A percentile compares a stretch with the other conserved stretches of the same genome.
phyloP scores from a whole-genome alignment of 2,113 vertebrate genomes.

The Ia io region DNA sequence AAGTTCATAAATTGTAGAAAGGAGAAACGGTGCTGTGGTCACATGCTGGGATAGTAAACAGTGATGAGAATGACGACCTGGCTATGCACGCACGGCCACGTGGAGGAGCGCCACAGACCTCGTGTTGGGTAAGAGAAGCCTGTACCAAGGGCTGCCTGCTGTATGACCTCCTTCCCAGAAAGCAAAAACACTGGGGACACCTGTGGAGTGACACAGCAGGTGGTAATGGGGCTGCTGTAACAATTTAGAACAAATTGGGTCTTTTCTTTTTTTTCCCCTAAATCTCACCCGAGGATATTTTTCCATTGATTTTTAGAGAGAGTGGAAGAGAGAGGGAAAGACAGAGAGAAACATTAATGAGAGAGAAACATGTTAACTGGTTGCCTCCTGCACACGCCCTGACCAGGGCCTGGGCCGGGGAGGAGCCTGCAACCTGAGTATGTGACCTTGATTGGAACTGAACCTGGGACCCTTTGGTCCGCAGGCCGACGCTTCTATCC shows the following conservation, averaged over 20 bases:
- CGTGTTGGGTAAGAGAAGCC: background rate
- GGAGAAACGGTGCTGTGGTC: background rate
- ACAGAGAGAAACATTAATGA: no score
- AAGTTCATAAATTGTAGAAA: rapidly evolving
- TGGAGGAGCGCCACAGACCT: background rate
- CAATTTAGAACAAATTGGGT: no score
- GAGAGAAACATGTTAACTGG: no score
- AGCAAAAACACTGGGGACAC: background rate
- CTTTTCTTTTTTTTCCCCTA: background rate
- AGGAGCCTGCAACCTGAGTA: no score
- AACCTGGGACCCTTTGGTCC: no score
- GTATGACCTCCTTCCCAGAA: background rate
- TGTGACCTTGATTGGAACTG: no score
- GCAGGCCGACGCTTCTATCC: no score
- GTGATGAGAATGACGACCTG: rapidly evolving
- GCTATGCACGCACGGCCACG: rapidly evolving
- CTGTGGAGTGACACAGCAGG: background rate
- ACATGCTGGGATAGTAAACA: rapidly evolving
- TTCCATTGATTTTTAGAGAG: no score
- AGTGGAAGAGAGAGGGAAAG: no score
- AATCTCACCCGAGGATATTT: no score
- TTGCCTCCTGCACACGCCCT: no score
- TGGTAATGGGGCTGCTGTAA: background rate
- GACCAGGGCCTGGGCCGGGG: no score
- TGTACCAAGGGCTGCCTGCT: rapidly evolving